phyloP scores from a whole-genome alignment of 2,888 invertebrate genomes.

The Temnothorax unifasciatus region DNA sequence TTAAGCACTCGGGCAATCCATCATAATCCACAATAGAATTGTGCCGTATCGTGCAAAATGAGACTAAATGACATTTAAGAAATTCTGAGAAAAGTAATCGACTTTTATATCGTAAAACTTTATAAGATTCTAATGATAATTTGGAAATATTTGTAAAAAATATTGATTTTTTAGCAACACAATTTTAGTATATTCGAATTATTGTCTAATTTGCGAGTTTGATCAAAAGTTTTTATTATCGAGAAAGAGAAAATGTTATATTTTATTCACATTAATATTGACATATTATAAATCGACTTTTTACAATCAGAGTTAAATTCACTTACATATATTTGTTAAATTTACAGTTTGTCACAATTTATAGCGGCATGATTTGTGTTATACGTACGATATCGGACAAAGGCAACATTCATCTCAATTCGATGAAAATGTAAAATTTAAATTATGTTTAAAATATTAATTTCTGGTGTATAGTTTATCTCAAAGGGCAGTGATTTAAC shows the following conservation, averaged over 20 bases:
- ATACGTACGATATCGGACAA: not conserved
- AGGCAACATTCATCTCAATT: slow-evolving; percentile 13
- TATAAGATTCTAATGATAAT: not conserved
- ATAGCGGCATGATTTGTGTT: slow-evolving; percentile 10
- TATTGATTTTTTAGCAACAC: not conserved
- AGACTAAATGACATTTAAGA: not conserved
- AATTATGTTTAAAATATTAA: slow-evolving; percentile 38
- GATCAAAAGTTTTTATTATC: not conserved
- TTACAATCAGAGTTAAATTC: slow-evolving; percentile 15
- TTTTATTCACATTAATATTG: slow-evolving; percentile 19
- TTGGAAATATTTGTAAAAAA: not conserved
- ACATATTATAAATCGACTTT: slow-evolving; percentile 15
- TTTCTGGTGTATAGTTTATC: slow-evolving; percentile 6
- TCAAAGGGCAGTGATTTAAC: slow-evolving; percentile 32
- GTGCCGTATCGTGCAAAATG: not conserved
- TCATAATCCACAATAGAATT: slow-evolving; percentile 33
- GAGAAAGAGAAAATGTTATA: not conserved
- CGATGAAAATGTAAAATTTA: slow-evolving; percentile 38
- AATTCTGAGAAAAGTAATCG: not conserved
- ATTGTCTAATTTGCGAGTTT: not conserved
- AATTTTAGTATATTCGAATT: not conserved
- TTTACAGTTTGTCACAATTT: not conserved
- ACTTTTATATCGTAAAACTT: not conserved
- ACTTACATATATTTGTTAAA: slow-evolving; percentile 21
- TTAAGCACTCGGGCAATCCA: slow-evolving; percentile 24